Evolutionary conservation across 2,888 invertebrate genomes (phyloP).

Genomic region (Drosophila neotestacea): DNA sequence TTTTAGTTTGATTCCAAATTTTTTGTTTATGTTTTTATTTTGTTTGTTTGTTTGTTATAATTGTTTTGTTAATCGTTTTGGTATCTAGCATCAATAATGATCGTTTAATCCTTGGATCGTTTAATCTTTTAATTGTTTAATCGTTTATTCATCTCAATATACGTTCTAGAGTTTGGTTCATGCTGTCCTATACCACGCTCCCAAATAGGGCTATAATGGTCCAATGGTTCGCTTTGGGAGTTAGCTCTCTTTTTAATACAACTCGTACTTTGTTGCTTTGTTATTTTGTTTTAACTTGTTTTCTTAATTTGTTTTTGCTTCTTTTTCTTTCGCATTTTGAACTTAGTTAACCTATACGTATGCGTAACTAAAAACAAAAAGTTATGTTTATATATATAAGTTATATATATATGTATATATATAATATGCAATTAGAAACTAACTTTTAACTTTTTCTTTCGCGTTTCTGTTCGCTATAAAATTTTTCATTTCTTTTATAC

Average conservation of each 20-base stretch:
- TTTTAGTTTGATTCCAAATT: slow-evolving; percentile 20
- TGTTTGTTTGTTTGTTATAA: slow-evolving; percentile 3
- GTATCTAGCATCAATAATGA: slow-evolving; percentile 48
- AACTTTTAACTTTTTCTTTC: slow-evolving; percentile 62
- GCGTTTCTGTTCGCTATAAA: slow-evolving; percentile 47
- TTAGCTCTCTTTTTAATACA: slow-evolving; percentile 40
- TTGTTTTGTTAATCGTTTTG: slow-evolving; percentile 33
- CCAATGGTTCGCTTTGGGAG: slow-evolving; percentile 51
- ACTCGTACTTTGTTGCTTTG: slow-evolving; percentile 16
- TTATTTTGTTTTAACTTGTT: slow-evolving; percentile 1
- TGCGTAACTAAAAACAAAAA: slow-evolving; percentile 63
- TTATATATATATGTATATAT: slow-evolving; percentile 45
- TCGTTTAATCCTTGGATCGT: slow-evolving; percentile 5
- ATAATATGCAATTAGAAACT: slow-evolving; percentile 74
- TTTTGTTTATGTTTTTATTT: slow-evolving; percentile 5
- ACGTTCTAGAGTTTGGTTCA: slow-evolving; percentile 34
- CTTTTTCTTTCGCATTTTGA: slow-evolving; percentile 43
- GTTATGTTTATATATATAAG: slow-evolving; percentile 39
- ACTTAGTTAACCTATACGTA: slow-evolving; percentile 70
- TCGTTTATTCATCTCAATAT: slow-evolving; percentile 33
- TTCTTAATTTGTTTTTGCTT: slow-evolving; percentile 13
- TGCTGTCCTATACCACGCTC: slow-evolving; percentile 27
- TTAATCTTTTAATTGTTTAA: slow-evolving; percentile 4
- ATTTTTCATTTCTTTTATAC: slow-evolving; percentile 34
- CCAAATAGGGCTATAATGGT: slow-evolving; percentile 39